Base-by-base conservation (phyloP, 2,888 invertebrate species). In the Drosophila maculinotata region DNA sequence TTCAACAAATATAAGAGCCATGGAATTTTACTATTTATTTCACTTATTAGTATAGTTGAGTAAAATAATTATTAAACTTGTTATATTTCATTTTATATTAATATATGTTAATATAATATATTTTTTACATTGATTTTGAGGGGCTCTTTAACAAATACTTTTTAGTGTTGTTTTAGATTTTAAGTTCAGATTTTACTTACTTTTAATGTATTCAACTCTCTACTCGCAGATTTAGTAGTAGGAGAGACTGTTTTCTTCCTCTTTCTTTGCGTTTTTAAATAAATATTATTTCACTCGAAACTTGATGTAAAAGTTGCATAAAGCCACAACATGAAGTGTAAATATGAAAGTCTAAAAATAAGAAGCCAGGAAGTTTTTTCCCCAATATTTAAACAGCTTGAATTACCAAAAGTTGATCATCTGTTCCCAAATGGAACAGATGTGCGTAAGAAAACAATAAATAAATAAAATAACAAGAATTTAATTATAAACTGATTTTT, bases 381-480 rank as follows among this genome's bases (percentile, higher is more conserved):
- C 2, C 1, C 10, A 41, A 28, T 51, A 58, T 69, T 35, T 69
- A 33, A 6, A 47, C 69, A 69, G 69, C 58, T 69, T 35, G 39
- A 35, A 14, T 20, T 31, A 15, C 2, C 7, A 7, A 52, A 42
- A 47, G 8, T n/a, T 3, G 2, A 10, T 25, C 17, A 30, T 14
- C 26, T 45, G 25, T 63, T 60, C 35, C 15, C 45, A 15, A 8
- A 5, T 15, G 23, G 15, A 41, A 30, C 66, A 66, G 51, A 15
- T 66, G 51, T 56, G 15, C 36, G 31, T 49, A 45, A 26, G 15
- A 20, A 28, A 33, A 17, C 25, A 53, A 17, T 3, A 47, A 25
- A 10, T 12, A 23, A 5, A 20, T 38, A n/a, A n/a, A n/a, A n/a
- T n/a, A n/a, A n/a, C n/a, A n/a, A n/a, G n/a, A n/a, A n/a, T n/a